Conservation (phyloP, 2,888 invertebrate species). For the Amorpha juglandis region DNA sequence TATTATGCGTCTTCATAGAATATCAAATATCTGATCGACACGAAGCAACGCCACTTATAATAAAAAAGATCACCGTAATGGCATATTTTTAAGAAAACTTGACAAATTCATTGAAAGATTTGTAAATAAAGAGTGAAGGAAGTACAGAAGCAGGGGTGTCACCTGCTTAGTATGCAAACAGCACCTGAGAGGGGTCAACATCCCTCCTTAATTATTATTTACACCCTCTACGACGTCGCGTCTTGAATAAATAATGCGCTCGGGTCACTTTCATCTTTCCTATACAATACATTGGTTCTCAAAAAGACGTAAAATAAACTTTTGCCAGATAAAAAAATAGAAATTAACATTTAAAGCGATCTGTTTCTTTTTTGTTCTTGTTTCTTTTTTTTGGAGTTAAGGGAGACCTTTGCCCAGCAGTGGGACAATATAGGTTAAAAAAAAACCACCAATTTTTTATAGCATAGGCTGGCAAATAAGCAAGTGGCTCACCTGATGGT, state of each 20-base stretch:
- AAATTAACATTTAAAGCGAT: too few relatives aligned
- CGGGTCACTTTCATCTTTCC: constrained; percentile 29
- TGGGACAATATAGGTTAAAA: too few relatives aligned
- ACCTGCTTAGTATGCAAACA: constrained; percentile 30
- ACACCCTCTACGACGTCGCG: constrained; percentile 29
- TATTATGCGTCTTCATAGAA: background rate
- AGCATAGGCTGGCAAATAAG: too few relatives aligned
- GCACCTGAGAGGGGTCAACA: constrained; percentile 30
- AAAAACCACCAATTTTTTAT: too few relatives aligned
- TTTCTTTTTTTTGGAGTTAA: too few relatives aligned
- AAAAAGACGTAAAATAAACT: background rate
- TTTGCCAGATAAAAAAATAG: background rate
- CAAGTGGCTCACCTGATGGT: too few relatives aligned
- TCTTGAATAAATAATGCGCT: constrained; percentile 31
- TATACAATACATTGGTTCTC: constrained; percentile 10
- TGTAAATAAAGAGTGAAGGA: constrained; percentile 1
- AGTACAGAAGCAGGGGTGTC: constrained; percentile 21
- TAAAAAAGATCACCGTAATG: background rate
- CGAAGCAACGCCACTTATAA: background rate
- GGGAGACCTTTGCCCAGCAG: too few relatives aligned
- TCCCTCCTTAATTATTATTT: constrained; percentile 33
- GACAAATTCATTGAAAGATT: constrained; percentile 16
- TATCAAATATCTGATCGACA: background rate
- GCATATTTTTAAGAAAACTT: background rate
- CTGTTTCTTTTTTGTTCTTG: too few relatives aligned